phyloP scores from a whole-genome alignment of 2,888 invertebrate species.

The Brachylomia viminalis region DNA sequence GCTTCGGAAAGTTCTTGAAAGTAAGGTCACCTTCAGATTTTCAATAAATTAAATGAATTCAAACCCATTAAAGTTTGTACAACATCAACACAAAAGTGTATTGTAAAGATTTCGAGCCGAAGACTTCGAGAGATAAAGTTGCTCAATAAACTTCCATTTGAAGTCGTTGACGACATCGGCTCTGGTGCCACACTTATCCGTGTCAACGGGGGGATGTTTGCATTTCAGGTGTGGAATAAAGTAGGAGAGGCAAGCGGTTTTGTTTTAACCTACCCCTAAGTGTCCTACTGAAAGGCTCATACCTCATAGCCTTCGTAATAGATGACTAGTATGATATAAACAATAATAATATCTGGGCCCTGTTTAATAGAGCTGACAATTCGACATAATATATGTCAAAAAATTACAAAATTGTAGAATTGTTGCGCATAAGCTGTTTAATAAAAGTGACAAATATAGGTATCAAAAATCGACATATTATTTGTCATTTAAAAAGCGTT shows the following conservation, averaged over 20 bases:
- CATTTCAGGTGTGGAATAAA: slow-evolving; percentile 34
- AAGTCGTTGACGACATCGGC: slow-evolving; percentile 23
- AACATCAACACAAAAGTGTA: slow-evolving; percentile 26
- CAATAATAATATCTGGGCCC: too few species aligned
- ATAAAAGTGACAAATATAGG: too few species aligned
- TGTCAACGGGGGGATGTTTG: slow-evolving; percentile 49
- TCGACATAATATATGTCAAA: too few species aligned
- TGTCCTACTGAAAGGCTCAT: not conserved
- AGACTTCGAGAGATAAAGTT: slow-evolving; percentile 31
- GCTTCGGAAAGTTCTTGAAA: not conserved
- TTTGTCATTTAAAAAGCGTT: too few species aligned
- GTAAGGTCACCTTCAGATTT: not conserved
- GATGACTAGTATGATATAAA: not conserved
- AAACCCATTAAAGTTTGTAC: slow-evolving; percentile 28
- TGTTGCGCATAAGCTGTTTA: too few species aligned
- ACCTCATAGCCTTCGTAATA: not conserved
- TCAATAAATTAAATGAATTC: slow-evolving; percentile 14
- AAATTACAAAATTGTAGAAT: too few species aligned
- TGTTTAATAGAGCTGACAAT: too few species aligned
- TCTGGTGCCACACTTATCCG: slow-evolving; percentile 45
- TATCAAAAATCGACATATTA: too few species aligned
- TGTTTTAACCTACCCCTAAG: not conserved
- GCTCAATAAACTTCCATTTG: slow-evolving; percentile 48
- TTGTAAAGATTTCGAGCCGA: slow-evolving; percentile 14
- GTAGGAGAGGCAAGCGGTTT: not conserved